Conservation (phyloP, 1,140 invertebrate species). For the Bombus waltoni region DNA sequence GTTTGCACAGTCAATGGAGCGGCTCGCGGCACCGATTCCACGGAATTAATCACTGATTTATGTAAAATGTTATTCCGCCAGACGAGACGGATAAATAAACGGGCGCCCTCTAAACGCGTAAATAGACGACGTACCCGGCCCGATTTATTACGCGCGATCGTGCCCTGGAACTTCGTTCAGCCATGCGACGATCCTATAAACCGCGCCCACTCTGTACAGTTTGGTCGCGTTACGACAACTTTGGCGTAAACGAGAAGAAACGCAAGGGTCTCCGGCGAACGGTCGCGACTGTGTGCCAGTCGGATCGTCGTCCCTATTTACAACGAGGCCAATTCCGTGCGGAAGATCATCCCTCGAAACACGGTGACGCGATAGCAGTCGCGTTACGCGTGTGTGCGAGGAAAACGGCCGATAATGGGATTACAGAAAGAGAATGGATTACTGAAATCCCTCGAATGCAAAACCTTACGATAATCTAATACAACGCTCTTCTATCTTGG, state of each 20-base stretch:
- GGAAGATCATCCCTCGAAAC: not conserved
- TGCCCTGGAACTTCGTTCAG: not conserved
- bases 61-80: conserved; percentile 33
- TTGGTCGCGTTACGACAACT: not conserved
- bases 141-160: conserved; percentile 6
- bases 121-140: not conserved
- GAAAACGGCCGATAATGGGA: conserved; percentile 76
- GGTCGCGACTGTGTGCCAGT: not conserved
- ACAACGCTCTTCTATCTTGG: conserved; percentile 50
- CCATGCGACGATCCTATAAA: not conserved
- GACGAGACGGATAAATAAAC: conserved; percentile 27
- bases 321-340: not conserved
- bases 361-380: not conserved
- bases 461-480: conserved; percentile 68
- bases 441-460: conserved; percentile 77
- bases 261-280: not conserved
- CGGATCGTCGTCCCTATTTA: not conserved
- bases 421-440: conserved; percentile 72
- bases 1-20: conserved; percentile 23
- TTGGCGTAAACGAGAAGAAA: not conserved
- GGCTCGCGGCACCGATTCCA: conserved; percentile 18
- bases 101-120: not conserved
- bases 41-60: conserved; percentile 48
- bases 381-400: conserved; percentile 32
- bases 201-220: not conserved